phyloP scores from a whole-genome alignment of 2,113 vertebrate genomes.

The Thamnophis sirtalis region DNA sequence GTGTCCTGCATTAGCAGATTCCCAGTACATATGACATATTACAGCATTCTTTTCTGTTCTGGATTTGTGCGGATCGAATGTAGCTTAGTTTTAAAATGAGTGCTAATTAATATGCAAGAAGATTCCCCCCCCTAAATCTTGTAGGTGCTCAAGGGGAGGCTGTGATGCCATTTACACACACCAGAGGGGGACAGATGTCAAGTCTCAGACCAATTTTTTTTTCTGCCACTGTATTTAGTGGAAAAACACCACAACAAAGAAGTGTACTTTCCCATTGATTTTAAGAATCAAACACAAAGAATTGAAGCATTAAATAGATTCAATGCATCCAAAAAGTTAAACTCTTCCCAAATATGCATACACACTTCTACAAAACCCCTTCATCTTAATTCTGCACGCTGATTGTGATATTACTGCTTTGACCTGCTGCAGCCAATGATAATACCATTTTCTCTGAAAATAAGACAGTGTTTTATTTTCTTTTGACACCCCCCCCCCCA shows the following conservation, averaged over 20 bases:
- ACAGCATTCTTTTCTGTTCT: background rate
- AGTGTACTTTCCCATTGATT: background rate
- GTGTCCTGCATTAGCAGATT: background rate
- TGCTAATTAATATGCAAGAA: background rate
- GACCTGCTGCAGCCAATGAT: background rate
- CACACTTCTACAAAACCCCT: background rate
- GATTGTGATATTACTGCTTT: background rate
- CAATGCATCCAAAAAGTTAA: background rate
- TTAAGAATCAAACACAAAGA: background rate
- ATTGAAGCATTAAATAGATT: background rate
- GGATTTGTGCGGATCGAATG: background rate
- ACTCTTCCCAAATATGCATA: background rate
- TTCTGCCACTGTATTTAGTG: background rate
- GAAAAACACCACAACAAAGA: background rate
- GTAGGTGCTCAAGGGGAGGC: background rate
- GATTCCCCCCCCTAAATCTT: background rate
- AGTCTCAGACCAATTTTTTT: background rate
- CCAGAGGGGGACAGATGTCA: background rate
- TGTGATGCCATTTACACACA: background rate
- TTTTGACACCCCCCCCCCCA: no score
- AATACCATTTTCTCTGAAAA: background rate
- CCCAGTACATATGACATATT: background rate
- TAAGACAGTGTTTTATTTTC: no score
- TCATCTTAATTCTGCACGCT: background rate
- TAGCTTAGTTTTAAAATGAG: background rate